Conservation (phyloP, 2,888 invertebrate species). For the Megastigmus dorsalis region DNA sequence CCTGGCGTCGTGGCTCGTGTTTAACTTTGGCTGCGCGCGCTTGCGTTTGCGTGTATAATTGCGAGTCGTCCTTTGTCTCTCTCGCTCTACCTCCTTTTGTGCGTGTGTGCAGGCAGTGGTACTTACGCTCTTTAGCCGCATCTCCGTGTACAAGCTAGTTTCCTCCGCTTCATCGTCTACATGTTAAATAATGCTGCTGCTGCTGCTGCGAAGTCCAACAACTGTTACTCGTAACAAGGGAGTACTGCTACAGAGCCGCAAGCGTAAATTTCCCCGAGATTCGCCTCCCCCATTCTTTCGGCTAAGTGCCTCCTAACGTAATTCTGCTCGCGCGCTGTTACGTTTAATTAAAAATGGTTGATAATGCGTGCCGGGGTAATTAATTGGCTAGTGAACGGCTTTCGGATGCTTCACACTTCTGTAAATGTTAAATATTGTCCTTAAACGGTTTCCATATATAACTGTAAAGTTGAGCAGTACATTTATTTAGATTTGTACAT, state of each 20-base stretch:
- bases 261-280: not conserved
- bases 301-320: not conserved
- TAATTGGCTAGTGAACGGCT: too few species aligned
- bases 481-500: too few species aligned
- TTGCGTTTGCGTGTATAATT: not conserved
- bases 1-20: too few species aligned
- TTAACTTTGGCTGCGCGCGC: not conserved
- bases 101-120: not conserved
- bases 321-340: not conserved
- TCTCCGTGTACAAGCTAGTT: not conserved
- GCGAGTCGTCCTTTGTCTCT: not conserved
- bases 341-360: not conserved
- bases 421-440: too few species aligned
- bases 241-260: not conserved
- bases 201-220: conserved; percentile 4
- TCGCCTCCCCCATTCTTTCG: too few species aligned
- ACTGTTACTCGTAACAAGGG: not conserved
- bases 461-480: too few species aligned
- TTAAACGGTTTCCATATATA: too few species aligned
- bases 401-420: too few species aligned
- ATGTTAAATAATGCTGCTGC: conserved; percentile 16
- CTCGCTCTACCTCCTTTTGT: too few species aligned
- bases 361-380: too few species aligned
- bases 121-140: conserved; percentile 16
- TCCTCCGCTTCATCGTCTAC: conserved; percentile 2